Evolutionary conservation across 1,140 invertebrate genomes (phyloP).

Genomic region (Anastrepha obliqua): DNA sequence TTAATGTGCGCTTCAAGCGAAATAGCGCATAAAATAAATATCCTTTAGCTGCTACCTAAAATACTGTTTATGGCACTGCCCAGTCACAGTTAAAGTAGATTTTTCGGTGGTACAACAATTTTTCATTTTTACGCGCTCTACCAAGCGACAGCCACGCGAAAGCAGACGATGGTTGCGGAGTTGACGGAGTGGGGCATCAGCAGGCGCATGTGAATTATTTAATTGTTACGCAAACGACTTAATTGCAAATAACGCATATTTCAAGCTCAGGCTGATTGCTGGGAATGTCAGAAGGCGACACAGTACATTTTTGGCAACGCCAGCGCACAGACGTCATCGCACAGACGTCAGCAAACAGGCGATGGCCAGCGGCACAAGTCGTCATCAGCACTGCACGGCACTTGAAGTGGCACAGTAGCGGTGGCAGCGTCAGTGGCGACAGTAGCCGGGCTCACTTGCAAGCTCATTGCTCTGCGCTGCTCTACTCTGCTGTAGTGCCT

Average conservation of each 20-base stretch:
- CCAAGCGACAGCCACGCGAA: neutral
- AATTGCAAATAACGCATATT: slow-evolving; percentile 62
- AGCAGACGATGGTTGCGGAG: neutral
- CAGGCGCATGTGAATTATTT: slow-evolving; percentile 66
- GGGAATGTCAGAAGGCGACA: neutral
- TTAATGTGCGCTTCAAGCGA: slow-evolving; percentile 50
- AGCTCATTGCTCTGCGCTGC: neutral
- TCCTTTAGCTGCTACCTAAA: slow-evolving; percentile 22
- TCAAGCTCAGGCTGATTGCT: neutral
- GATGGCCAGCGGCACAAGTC: neutral
- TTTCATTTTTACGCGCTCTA: slow-evolving; percentile 56
- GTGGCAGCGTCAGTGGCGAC: neutral
- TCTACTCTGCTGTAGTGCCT: neutral
- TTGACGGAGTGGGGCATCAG: neutral
- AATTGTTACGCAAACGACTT: slow-evolving; percentile 72
- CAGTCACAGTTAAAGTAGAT: neutral
- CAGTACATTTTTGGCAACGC: slow-evolving; percentile 33
- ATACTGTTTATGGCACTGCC: slow-evolving; percentile 8
- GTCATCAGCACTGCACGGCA: neutral
- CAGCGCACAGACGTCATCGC: neutral
- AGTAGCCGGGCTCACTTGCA: neutral
- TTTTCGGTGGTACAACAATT: slow-evolving; percentile 38
- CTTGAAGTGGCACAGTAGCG: slow-evolving; percentile 4
- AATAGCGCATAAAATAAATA: slow-evolving; percentile 54
- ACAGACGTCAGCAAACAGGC: neutral